Evolutionary conservation across 2,888 invertebrate species (phyloP).

Genomic region (Hoplodrina blanda): DNA sequence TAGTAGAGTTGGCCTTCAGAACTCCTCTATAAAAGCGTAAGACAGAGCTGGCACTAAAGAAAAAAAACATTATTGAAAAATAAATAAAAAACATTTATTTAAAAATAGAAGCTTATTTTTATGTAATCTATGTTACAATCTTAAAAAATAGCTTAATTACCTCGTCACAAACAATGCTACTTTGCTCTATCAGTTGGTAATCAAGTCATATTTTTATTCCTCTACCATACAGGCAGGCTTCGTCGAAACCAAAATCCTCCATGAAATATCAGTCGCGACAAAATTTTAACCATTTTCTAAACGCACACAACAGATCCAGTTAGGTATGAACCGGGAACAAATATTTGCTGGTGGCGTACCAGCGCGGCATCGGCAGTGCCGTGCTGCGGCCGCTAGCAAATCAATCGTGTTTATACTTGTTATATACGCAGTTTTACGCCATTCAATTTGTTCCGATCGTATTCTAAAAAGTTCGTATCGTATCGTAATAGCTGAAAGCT

Average conservation of each 20-base stretch:
- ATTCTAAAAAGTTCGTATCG: constrained; percentile 27
- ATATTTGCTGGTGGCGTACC: constrained; percentile 58
- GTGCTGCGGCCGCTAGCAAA: constrained; percentile 58
- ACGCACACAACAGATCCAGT: constrained; percentile 50
- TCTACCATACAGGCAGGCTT: neutral
- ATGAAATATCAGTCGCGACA: constrained; percentile 35
- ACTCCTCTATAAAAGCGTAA: neutral
- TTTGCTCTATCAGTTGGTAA: neutral
- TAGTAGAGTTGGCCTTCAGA: too few species aligned
- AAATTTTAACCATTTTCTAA: constrained; percentile 52
- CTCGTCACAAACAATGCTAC: neutral
- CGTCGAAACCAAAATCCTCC: constrained; percentile 6
- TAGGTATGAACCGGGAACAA: constrained; percentile 54
- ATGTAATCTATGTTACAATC: too few species aligned
- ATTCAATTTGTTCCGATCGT: constrained; percentile 44
- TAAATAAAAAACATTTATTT: neutral
- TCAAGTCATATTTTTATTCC: neutral
- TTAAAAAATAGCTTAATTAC: too few species aligned
- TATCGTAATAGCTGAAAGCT: neutral
- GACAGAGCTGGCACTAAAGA: neutral
- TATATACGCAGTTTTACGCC: constrained; percentile 47
- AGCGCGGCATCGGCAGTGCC: too few species aligned
- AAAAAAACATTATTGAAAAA: neutral
- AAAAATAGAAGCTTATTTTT: neutral
- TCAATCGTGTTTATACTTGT: constrained; percentile 59